Percentiles rank a stretch among this genome's conserved stretches.
Evolutionary conservation across 2,797 vertebrate genomes (phyloP).

Genomic region (Urocyon cinereoargenteus): DNA sequence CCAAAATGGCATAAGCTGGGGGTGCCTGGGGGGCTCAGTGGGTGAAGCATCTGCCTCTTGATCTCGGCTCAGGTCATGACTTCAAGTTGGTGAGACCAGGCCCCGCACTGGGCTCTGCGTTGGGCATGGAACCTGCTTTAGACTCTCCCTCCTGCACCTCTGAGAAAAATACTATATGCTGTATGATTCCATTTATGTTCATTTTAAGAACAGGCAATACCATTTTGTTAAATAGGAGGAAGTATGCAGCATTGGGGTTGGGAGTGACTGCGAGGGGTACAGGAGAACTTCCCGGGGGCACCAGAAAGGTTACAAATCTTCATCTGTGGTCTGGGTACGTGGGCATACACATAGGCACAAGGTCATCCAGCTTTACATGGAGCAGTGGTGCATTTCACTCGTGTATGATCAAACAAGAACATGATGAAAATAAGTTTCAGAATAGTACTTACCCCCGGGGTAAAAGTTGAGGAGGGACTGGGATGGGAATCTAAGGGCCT

Average conservation of each 20-base stretch:
- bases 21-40: neutral
- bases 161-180: neutral
- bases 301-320: neutral
- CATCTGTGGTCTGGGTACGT: neutral
- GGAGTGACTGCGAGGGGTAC: neutral
- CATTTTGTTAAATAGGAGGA: neutral
- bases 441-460: neutral
- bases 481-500: neutral
- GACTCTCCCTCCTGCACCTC: neutral
- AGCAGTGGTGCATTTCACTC: neutral
- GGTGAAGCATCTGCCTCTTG: neutral
- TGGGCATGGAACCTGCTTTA: neutral
- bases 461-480: neutral
- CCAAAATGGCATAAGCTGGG: neutral
- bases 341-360: neutral
- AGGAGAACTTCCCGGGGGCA: neutral
- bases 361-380: neutral
- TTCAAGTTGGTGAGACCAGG: neutral
- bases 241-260: neutral
- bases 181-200: neutral
- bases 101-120: neutral
- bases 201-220: neutral
- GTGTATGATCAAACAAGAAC: neutral
- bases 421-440: neutral
- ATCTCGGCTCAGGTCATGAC: neutral